Evolutionary conservation across 2,113 vertebrate species (phyloP).

Genomic region (Hippolais icterina): DNA sequence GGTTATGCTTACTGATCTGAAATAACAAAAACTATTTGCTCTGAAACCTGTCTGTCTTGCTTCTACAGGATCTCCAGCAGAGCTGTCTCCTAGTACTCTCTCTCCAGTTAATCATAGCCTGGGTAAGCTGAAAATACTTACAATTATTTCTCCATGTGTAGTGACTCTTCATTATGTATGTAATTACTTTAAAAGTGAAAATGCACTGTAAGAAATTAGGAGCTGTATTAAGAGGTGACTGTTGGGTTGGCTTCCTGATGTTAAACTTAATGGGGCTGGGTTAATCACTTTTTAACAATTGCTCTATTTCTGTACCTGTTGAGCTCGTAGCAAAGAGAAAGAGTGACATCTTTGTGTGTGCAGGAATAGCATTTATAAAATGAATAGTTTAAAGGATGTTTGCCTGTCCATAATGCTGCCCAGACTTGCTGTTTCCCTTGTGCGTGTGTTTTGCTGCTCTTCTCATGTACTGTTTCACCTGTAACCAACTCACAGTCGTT

Average conservation of each 20-base stretch:
- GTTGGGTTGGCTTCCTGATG: background rate
- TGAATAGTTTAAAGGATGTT: background rate
- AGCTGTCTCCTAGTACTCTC: conserved; percentile 92
- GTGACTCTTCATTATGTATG: background rate
- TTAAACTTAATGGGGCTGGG: background rate
- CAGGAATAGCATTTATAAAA: background rate
- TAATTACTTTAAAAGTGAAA: background rate
- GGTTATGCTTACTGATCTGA: background rate
- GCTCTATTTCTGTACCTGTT: background rate
- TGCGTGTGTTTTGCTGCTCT: background rate
- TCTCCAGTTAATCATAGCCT: conserved; percentile 94
- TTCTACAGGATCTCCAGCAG: conserved; percentile 90
- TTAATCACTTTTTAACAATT: background rate
- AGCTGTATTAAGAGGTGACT: background rate
- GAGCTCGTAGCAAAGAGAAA: background rate
- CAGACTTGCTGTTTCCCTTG: background rate
- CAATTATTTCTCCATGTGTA: background rate
- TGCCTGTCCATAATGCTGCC: background rate
- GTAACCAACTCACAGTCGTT: background rate
- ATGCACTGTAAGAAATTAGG: background rate
- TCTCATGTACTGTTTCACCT: background rate
- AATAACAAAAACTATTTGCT: background rate
- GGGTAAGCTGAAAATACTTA: conserved; percentile 77
- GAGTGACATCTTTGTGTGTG: background rate
- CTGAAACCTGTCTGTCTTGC: conserved; percentile 16